Evolutionary conservation across 2,797 vertebrate species (phyloP).

Genomic region (Chanos chanos): DNA sequence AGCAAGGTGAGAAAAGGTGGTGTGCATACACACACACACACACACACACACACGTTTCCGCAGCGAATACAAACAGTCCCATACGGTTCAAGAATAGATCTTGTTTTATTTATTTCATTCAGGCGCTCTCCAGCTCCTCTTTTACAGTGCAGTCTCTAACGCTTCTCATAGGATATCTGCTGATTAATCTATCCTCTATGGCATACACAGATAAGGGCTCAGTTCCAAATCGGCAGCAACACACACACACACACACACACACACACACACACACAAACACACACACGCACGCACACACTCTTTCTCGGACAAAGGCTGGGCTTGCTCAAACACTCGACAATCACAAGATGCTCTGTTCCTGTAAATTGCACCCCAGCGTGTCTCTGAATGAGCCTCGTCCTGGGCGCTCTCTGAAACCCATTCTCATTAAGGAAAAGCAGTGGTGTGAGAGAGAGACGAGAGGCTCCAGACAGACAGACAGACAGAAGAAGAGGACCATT

Average conservation of each 20-base stretch:
- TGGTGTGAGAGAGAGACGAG: background rate
- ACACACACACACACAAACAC: conserved; percentile 9
- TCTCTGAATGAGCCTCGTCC: background rate
- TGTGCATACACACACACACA: too few relatives aligned
- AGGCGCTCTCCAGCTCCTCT: background rate
- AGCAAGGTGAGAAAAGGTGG: too few relatives aligned
- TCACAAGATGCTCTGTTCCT: conserved; percentile 17
- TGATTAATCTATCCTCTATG: conserved; percentile 45
- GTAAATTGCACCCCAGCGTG: conserved; percentile 6
- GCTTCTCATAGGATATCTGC: conserved; percentile 24
- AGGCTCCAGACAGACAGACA: background rate
- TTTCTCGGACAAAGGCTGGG: background rate
- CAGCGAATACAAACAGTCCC: too few relatives aligned
- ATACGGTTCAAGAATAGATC: too few relatives aligned
- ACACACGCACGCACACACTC: background rate
- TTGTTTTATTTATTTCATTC: conserved; percentile 13
- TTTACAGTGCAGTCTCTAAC: background rate
- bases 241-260: background rate
- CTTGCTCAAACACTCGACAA: conserved; percentile 7
- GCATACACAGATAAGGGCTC: conserved; percentile 19
- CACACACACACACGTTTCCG: too few relatives aligned
- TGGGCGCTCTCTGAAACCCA: too few relatives aligned
- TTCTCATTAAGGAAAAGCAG: conserved; percentile 1
- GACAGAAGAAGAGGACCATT: background rate
- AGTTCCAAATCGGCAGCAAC: conserved; percentile 26